A percentile compares a stretch with the other conserved stretches of the same genome.
Conservation (phyloP, 2,113 vertebrate genomes). For the Callospermophilus lateralis region DNA sequence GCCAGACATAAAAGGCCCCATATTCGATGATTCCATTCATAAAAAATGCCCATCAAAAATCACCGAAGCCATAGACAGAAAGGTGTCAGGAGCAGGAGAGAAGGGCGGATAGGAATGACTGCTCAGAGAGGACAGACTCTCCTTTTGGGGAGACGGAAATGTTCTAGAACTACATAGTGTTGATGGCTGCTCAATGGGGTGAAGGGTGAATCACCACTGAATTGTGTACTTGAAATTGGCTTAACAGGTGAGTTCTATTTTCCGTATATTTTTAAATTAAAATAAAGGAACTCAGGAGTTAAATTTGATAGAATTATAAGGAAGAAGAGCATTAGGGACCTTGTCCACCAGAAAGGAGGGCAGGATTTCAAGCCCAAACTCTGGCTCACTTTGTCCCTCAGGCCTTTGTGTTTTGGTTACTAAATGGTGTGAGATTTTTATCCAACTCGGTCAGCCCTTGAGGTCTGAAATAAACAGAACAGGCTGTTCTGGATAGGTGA, state of each 20-base stretch:
- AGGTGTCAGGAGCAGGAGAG: not conserved
- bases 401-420: not conserved
- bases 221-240: not conserved
- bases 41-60: not conserved
- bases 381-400: not conserved
- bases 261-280: not conserved
- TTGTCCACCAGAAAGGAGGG: not conserved
- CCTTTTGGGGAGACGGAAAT: not conserved
- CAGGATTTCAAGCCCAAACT: not conserved
- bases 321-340: not conserved
- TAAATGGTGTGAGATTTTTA: not conserved
- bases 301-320: not conserved
- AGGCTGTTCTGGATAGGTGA: not conserved
- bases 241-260: not conserved
- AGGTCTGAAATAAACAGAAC: not conserved
- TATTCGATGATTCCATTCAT: not conserved
- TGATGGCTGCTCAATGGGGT: not conserved
- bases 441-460: not conserved
- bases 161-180: not conserved
- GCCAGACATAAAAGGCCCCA: not conserved
- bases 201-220: not conserved
- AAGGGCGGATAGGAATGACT: not conserved
- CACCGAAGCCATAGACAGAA: not conserved
- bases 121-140: not conserved
- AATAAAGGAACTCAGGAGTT: not conserved